Evolutionary conservation across 2,113 vertebrate species (phyloP).

Genomic region (Carassius auratus): DNA sequence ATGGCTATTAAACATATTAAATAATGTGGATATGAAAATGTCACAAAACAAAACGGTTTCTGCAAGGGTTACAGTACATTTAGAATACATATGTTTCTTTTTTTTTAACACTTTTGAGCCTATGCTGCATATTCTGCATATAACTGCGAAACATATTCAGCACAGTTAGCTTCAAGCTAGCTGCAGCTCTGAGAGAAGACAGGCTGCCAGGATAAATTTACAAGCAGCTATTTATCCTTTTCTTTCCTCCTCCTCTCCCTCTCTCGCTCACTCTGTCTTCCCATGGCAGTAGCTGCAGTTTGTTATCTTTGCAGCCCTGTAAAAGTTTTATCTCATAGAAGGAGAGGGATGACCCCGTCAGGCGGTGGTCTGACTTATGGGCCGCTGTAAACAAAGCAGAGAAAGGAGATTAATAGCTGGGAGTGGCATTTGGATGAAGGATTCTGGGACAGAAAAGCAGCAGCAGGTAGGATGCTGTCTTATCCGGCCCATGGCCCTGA

Average conservation of each 20-base stretch:
- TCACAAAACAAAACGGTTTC: not conserved
- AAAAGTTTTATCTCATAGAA: slow-evolving; percentile 73
- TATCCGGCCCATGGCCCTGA: not conserved
- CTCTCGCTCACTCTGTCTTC: not conserved
- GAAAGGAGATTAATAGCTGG: slow-evolving; percentile 68
- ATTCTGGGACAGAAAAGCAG: slow-evolving; percentile 44
- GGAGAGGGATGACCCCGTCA: slow-evolving; percentile 70
- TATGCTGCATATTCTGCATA: not conserved
- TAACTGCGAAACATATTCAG: slow-evolving; percentile 10
- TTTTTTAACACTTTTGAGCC: not conserved
- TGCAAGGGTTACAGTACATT: not conserved
- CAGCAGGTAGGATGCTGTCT: not conserved
- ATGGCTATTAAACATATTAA: not conserved
- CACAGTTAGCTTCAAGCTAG: slow-evolving; percentile 27
- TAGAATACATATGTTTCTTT: slow-evolving; percentile 54
- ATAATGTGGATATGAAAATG: not conserved
- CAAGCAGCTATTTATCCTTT: slow-evolving; percentile 65
- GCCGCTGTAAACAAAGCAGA: slow-evolving; percentile 72
- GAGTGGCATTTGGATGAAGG: slow-evolving; percentile 61
- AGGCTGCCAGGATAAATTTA: slow-evolving; percentile 69
- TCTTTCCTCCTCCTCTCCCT: slow-evolving; percentile 22
- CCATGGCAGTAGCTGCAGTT: slow-evolving; percentile 65
- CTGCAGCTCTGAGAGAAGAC: slow-evolving; percentile 55
- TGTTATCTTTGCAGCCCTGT: slow-evolving; percentile 70
- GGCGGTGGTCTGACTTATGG: slow-evolving; percentile 66